Conservation (phyloP, 1,140 invertebrate genomes). For the Xylocopa sonorina region DNA sequence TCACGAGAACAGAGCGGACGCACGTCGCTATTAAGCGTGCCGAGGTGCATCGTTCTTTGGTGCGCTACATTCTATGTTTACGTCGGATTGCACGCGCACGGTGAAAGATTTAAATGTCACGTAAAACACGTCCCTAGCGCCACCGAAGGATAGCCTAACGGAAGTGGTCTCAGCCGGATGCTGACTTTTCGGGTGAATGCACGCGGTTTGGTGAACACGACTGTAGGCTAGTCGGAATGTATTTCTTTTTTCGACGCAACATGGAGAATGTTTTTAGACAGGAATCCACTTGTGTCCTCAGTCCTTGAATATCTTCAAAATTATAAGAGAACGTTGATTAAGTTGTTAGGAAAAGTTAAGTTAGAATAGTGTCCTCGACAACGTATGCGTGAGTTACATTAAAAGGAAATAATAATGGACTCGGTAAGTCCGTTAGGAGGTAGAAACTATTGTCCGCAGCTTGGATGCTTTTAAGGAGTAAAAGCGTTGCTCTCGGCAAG, state of each 20-base stretch:
- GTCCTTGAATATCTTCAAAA: too few relatives aligned
- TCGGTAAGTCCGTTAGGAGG: neutral
- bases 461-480: neutral
- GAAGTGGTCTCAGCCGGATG: neutral
- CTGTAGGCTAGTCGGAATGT: neutral
- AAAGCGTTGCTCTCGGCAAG: too few relatives aligned
- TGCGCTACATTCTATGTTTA: neutral
- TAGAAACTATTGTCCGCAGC: slow-evolving; percentile 1
- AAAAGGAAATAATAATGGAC: too few relatives aligned
- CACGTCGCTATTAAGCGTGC: neutral
- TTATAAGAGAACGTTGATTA: neutral
- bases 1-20: neutral
- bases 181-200: neutral
- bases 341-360: neutral
- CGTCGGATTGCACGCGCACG: slow-evolving; percentile 7
- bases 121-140: slow-evolving; percentile 13
- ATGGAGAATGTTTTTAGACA: too few relatives aligned
- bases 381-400: slow-evolving; percentile 41
- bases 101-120: slow-evolving; percentile 35
- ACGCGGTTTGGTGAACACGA: neutral
- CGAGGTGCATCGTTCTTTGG: neutral
- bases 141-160: neutral
- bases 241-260: neutral
- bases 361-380: too few relatives aligned
- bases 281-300: too few relatives aligned